A percentile compares a stretch with the other conserved stretches of the same genome.
These are phyloP conservation scores for Drosophila trapezifrons DNA, from an alignment of 1,140 invertebrate genomes.

Conservation along the genomic window DNA sequence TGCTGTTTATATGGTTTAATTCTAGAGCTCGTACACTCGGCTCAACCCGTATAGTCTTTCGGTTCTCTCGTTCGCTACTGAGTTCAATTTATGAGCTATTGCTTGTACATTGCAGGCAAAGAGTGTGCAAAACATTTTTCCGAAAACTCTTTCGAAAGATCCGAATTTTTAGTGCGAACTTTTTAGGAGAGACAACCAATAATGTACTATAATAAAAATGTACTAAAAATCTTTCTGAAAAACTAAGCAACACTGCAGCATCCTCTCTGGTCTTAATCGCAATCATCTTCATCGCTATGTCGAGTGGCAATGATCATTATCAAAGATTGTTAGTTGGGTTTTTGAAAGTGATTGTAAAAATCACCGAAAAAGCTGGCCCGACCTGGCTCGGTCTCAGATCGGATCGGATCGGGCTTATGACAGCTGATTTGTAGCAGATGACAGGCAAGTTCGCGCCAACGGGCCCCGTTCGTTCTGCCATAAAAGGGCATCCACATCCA, in stretches of 20 bases:
- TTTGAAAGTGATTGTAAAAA: constrained; percentile 81
- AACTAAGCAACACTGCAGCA: constrained; percentile 14
- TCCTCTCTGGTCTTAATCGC: constrained; percentile 22
- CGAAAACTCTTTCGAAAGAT: no score
- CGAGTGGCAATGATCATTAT: constrained; percentile 69
- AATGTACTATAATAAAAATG: no score
- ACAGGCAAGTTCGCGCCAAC: constrained; percentile 78
- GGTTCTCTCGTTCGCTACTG: no score
- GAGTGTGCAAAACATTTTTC: no score
- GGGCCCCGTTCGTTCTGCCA: constrained; percentile 61
- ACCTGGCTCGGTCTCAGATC: constrained; percentile 9
- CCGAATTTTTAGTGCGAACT: no score
- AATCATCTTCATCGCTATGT: constrained; percentile 23
- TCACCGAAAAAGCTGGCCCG: constrained; percentile 42
- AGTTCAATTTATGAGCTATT: no score
- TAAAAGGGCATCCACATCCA: constrained; percentile 58
- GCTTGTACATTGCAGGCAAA: not conserved
- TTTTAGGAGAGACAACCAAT: no score
- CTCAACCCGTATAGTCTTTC: no score
- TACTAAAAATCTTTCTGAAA: not conserved
- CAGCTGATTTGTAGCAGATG: constrained; percentile 82
- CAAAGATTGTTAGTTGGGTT: constrained; percentile 50
- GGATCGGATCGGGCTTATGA: constrained; percentile 59
- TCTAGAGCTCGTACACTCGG: no score
- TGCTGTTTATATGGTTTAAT: no score